phyloP scores from a whole-genome alignment of 2,113 vertebrate genomes.

The Ceyx cyanopectus region DNA sequence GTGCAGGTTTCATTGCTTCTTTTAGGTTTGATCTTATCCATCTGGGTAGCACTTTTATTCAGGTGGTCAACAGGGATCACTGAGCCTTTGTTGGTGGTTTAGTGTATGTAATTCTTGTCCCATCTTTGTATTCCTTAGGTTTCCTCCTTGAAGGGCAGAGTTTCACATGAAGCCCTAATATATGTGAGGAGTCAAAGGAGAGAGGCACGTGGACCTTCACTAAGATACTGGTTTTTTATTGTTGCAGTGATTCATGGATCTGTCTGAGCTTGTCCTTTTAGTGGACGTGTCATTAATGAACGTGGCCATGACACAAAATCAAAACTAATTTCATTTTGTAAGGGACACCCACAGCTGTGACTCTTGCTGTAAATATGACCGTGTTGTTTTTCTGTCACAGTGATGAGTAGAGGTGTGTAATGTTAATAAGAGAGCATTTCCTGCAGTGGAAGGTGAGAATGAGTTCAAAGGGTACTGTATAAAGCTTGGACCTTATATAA shows the following conservation, averaged over 20 bases:
- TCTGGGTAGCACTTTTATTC: neutral
- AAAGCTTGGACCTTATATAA: neutral
- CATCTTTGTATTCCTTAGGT: neutral
- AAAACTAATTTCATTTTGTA: slow-evolving; percentile 77
- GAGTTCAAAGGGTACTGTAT: neutral
- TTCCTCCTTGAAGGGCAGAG: neutral
- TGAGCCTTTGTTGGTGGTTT: neutral
- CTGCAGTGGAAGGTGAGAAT: neutral
- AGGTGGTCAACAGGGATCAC: neutral
- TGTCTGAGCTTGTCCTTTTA: slow-evolving; percentile 36
- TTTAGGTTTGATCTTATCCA: neutral
- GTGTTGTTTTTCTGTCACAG: slow-evolving; percentile 62
- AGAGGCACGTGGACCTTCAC: neutral
- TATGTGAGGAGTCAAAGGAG: neutral
- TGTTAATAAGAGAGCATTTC: slow-evolving; percentile 51
- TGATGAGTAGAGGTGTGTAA: slow-evolving; percentile 20
- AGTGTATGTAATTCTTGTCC: neutral
- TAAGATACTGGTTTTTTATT: neutral
- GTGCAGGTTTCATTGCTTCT: neutral
- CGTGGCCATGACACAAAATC: slow-evolving; percentile 77
- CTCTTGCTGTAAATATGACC: slow-evolving; percentile 71
- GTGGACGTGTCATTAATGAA: slow-evolving; percentile 62
- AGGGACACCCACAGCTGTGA: slow-evolving; percentile 69
- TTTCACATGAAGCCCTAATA: neutral
- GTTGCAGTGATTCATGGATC: slow-evolving; percentile 54